Evolutionary conservation across 2,888 invertebrate genomes (phyloP), one percentile per base, ranked within the genome.

Genomic region (Leucophenga maculata): DNA sequence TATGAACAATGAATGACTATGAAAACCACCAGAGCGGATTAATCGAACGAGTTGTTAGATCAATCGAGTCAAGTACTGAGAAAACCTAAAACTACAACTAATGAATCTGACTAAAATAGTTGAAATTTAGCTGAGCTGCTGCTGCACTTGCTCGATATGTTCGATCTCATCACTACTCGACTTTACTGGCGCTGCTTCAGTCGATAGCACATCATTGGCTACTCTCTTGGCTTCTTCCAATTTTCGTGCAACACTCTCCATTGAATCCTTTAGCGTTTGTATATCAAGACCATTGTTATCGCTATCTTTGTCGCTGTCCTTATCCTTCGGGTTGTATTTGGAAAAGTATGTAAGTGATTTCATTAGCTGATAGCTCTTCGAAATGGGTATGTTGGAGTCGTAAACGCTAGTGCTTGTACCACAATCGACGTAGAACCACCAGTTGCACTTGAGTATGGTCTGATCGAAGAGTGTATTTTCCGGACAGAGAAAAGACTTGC

Each of bases 381-480:
- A 96, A 66, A 96, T 93, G 0, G 96, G 96, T 73, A 96, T 95
- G 86, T 97, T 97, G 14, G 96, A 95, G 82, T 96, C 95, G 86
- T 96, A 97, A 31, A 95, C 90, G 75, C 92, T 92, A 78, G 92
- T 92, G 22, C 95, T 95, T 68, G 92, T 91, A 87, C 94, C 94
- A 88, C 97, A 97, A 86, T 96, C 96, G 0, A 96, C 96, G 87
- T 96, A 96, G 90, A 96, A 95, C 95, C 95, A 96, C 96, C 96
- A 96, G 87, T 96, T 96, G 88, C 97, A 97, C 86, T 96, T 96
- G 6, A 97, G 90, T 62, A 97, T 94, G 22, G 95, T 95, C 88
- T 96, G 96, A 85, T 97, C 96, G 88, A 97, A 97, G 67, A 96
- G 91, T 0, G 97, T 97, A 39, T 95, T 96, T 87, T 96, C 95